Percentiles rank a stretch among this genome's conserved stretches.
These are phyloP conservation scores for Lacerta viridis DNA, from an alignment of 2,797 vertebrate genomes.

Conservation along the genomic window DNA sequence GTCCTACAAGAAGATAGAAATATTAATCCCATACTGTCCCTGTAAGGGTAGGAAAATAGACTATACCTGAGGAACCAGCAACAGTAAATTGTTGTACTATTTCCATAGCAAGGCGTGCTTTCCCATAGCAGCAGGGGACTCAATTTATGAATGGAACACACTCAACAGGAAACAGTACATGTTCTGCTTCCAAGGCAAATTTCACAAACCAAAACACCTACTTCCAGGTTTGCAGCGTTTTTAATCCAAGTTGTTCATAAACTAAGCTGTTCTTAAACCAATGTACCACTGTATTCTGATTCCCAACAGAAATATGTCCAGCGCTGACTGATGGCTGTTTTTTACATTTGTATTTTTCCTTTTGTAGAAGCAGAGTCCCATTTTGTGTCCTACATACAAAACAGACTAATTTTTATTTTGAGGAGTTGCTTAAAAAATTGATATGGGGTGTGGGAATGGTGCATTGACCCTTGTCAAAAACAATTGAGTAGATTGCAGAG, in stretches of 20 bases:
- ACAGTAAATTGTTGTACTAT: not conserved
- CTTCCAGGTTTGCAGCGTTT: too few relatives aligned
- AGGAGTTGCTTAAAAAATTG: not conserved
- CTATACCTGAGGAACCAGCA: not conserved
- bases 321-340: not conserved
- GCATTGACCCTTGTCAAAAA: not conserved
- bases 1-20: not conserved
- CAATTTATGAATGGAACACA: too few relatives aligned
- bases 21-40: not conserved
- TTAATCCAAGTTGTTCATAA: too few relatives aligned
- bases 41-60: not conserved
- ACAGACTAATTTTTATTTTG: not conserved
- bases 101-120: too few relatives aligned
- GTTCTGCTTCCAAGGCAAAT: too few relatives aligned
- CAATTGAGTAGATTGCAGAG: not conserved
- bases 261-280: too few relatives aligned
- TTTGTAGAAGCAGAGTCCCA: not conserved
- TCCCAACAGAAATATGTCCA: not conserved
- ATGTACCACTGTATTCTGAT: not conserved
- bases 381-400: not conserved
- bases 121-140: too few relatives aligned
- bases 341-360: not conserved
- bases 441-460: not conserved
- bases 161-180: too few relatives aligned
- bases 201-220: too few relatives aligned